Conservation (phyloP, 1,140 invertebrate species). For the Trinorchestia longiramus region DNA sequence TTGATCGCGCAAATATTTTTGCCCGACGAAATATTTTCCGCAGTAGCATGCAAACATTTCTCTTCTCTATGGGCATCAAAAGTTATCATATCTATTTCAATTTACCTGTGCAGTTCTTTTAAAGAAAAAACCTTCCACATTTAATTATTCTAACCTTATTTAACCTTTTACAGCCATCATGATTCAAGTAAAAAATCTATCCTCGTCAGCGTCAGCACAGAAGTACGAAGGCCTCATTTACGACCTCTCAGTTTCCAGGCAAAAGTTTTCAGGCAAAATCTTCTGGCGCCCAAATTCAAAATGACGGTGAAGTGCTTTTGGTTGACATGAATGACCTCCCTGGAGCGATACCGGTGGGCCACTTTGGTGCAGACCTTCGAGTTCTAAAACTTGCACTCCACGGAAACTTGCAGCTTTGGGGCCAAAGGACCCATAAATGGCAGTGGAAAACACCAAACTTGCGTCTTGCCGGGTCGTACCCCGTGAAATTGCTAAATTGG, state of each 20-base stretch:
- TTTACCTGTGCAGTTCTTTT: too few relatives aligned
- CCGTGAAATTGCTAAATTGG: conserved; percentile 17
- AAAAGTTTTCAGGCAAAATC: neutral
- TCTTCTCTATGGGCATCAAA: too few relatives aligned
- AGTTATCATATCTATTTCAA: too few relatives aligned
- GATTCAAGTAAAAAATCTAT: neutral
- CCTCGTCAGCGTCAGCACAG: neutral
- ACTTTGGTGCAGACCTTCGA: neutral
- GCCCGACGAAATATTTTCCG: too few relatives aligned
- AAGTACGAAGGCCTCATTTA: neutral
- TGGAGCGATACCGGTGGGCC: neutral
- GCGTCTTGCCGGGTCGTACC: neutral
- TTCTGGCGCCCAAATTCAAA: neutral
- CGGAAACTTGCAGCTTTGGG: neutral
- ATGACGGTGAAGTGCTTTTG: conserved; percentile 11
- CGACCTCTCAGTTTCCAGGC: neutral
- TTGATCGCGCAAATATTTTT: too few relatives aligned
- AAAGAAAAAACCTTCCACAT: neutral
- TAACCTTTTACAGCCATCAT: neutral
- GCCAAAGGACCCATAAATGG: conserved; percentile 27
- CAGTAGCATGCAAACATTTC: too few relatives aligned
- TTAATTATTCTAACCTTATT: neutral
- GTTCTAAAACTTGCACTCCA: conserved; percentile 49
- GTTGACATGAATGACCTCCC: neutral
- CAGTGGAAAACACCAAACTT: conserved; percentile 1